Evolutionary conservation across 2,113 vertebrate species (phyloP).

Genomic region (Cephalopholis sonnerati): DNA sequence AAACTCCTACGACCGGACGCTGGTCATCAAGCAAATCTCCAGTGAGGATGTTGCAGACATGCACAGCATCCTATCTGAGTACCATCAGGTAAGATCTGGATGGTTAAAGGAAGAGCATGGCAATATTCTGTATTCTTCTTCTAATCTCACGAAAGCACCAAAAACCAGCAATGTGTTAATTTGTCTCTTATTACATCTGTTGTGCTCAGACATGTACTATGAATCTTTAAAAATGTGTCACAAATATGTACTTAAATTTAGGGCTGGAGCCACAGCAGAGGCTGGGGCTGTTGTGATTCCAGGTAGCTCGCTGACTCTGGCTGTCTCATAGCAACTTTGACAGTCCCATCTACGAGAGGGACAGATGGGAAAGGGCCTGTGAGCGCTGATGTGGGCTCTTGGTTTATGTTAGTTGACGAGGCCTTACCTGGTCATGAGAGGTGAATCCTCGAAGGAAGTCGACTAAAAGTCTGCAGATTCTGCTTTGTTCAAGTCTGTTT

Average conservation of each 20-base stretch:
- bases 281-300: too few relatives aligned
- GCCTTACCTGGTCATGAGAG: too few relatives aligned
- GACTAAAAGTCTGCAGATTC: too few relatives aligned
- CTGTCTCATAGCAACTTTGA: not conserved
- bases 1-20: slow-evolving; percentile 90
- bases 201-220: not conserved
- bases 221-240: not conserved
- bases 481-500: too few relatives aligned
- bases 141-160: not conserved
- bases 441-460: too few relatives aligned
- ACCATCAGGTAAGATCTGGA: slow-evolving; percentile 89
- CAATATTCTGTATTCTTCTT: not conserved
- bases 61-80: slow-evolving; percentile 93
- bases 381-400: not conserved
- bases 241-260: not conserved
- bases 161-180: not conserved
- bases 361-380: not conserved
- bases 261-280: too few relatives aligned
- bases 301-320: not conserved
- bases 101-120: not conserved
- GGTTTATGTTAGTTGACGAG: too few relatives aligned
- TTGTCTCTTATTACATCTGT: not conserved
- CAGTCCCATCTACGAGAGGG: not conserved
- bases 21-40: slow-evolving; percentile 94
- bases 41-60: slow-evolving; percentile 94